These are phyloP conservation scores for Dichetophora obliterata DNA, from an alignment of 2,888 invertebrate species.

Conservation along the genomic window DNA sequence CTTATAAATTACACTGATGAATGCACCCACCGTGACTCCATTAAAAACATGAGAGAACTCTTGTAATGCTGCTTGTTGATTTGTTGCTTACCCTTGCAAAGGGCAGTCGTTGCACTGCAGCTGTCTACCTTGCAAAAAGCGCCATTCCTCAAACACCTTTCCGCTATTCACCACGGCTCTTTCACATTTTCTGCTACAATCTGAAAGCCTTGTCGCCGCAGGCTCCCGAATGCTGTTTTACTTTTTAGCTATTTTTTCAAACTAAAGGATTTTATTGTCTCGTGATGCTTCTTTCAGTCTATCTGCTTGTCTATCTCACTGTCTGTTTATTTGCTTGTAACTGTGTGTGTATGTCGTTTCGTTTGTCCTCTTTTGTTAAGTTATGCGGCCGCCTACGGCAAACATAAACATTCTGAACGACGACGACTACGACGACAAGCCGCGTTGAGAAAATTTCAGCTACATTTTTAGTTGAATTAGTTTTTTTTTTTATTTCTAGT, in stretches of 20 bases:
- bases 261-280: neutral
- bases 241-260: neutral
- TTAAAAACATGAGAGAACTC: conserved; percentile 45
- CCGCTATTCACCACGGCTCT: too few relatives aligned
- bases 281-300: neutral
- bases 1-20: conserved; percentile 32
- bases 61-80: conserved; percentile 44
- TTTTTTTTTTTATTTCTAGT: too few relatives aligned
- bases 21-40: conserved; percentile 44
- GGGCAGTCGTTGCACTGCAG: neutral
- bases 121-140: neutral
- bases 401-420: conserved; percentile 11
- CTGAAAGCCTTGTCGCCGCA: neutral
- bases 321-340: neutral
- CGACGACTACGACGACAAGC: neutral
- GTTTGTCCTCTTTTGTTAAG: conserved; percentile 15
- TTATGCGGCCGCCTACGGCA: conserved; percentile 9
- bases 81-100: neutral
- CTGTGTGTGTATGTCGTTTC: neutral
- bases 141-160: neutral
- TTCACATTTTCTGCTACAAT: too few relatives aligned
- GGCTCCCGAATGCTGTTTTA: neutral
- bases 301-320: neutral
- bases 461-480: neutral
- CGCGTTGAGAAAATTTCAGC: neutral